A percentile compares a stretch with the other conserved stretches of the same genome.
These are phyloP conservation scores for Selenia dentaria DNA, from an alignment of 2,888 invertebrate genomes.

Conservation along the genomic window DNA sequence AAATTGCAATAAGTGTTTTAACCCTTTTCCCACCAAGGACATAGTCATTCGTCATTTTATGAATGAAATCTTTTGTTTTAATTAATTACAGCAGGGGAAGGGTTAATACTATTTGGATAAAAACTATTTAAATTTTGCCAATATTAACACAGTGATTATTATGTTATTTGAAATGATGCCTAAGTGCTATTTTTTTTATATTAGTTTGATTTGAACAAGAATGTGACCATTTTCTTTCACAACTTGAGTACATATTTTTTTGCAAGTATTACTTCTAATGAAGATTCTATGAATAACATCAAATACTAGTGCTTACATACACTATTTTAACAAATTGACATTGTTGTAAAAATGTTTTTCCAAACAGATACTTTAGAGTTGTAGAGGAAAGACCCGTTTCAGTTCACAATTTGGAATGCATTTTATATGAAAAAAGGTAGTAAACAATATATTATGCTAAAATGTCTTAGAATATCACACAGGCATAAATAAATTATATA, in stretches of 20 bases:
- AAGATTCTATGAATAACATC: constrained; percentile 18
- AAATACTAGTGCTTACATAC: constrained; percentile 23
- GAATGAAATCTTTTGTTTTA: no score
- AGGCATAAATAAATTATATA: constrained; percentile 20
- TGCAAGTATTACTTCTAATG: constrained; percentile 6
- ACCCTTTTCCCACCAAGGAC: no score
- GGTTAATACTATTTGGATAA: no score
- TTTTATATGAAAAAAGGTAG: constrained; percentile 18
- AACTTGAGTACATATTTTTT: constrained; percentile 1
- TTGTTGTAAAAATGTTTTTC: constrained; percentile 43
- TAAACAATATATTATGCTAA: constrained; percentile 1
- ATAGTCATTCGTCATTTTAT: no score
- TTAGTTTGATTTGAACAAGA: no score
- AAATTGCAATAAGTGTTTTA: constrained; percentile 56
- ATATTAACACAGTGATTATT: no score
- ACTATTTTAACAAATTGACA: constrained; percentile 46
- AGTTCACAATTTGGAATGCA: constrained; percentile 56
- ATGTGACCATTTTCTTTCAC: constrained; percentile 4
- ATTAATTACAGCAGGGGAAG: no score
- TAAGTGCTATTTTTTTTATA: no score
- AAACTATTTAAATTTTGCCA: no score
- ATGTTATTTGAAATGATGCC: no score
- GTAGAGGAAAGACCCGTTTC: constrained; percentile 36
- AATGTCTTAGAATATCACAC: constrained; percentile 20
- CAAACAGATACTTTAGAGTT: not conserved